A percentile compares a stretch with the other conserved stretches of the same genome.
Conservation (phyloP, 2,888 invertebrate genomes). For the Scaptomyza cyrtandrae region DNA sequence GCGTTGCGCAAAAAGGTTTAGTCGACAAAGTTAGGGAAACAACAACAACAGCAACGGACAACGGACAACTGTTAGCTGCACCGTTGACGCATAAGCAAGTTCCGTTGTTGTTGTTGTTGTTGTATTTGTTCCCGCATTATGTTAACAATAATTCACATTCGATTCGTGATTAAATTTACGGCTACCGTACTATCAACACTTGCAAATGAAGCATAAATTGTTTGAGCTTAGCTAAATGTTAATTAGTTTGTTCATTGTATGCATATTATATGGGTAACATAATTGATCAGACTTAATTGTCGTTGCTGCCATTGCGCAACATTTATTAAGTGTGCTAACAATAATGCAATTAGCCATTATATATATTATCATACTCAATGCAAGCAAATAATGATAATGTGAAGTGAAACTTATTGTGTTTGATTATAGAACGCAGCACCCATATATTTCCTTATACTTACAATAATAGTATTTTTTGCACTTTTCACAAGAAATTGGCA, state of each 20-base stretch:
- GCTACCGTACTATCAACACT: conserved; percentile 74
- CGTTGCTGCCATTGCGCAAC: conserved; percentile 44
- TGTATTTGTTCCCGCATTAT: conserved; percentile 40
- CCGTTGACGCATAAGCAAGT: conserved; percentile 23
- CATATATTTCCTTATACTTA: conserved; percentile 6
- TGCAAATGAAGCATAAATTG: conserved; percentile 65
- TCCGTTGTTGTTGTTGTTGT: conserved; percentile 36
- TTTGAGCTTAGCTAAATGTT: conserved; percentile 15
- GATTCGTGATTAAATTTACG: conserved; percentile 54
- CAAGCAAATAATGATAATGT: conserved; percentile 22
- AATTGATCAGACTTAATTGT: conserved; percentile 33
- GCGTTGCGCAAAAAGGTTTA: conserved; percentile 66
- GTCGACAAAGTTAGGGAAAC: conserved; percentile 17
- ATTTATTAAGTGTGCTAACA: conserved; percentile 51
- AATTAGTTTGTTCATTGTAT: conserved; percentile 20
- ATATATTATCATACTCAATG: conserved; percentile 45
- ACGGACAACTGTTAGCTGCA: conserved; percentile 27
- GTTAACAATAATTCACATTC: conserved; percentile 35
- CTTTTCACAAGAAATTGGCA: conserved; percentile 15
- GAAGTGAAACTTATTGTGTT: conserved; percentile 45
- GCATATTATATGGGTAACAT: conserved; percentile 36
- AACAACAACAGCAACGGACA: not conserved
- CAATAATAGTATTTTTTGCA: conserved; percentile 7
- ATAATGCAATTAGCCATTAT: conserved; percentile 55
- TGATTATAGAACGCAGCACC: conserved; percentile 16